These are phyloP conservation scores for Neoitamus cyanurus DNA, from an alignment of 2,888 invertebrate genomes.

Conservation along the genomic window DNA sequence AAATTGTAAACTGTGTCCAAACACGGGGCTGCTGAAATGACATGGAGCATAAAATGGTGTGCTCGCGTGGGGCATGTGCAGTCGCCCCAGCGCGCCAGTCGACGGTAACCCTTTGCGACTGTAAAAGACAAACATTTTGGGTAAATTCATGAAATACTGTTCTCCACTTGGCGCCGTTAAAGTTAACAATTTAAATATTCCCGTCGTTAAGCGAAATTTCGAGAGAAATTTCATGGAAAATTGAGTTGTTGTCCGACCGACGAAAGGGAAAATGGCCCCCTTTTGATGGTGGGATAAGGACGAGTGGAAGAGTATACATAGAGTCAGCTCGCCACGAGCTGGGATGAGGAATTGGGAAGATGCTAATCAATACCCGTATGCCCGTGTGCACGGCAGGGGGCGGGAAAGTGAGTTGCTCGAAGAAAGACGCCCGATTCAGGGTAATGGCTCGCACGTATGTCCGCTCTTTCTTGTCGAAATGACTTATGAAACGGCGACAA, in stretches of 20 bases:
- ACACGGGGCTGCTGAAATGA: neutral
- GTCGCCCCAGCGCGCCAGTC: neutral
- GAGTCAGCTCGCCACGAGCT: neutral
- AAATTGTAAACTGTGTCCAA: neutral
- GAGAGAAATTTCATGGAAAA: constrained; percentile 50
- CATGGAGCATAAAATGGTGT: neutral
- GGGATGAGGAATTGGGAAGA: neutral
- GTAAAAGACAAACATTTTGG: constrained; percentile 26
- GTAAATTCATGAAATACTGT: constrained; percentile 34
- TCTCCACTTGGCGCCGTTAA: constrained; percentile 13
- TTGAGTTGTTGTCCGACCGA: constrained; percentile 51
- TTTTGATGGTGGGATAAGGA: neutral
- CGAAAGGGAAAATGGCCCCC: constrained; percentile 51
- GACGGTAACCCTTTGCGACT: neutral
- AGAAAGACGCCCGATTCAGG: neutral
- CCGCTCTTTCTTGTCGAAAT: neutral
- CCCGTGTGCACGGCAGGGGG: neutral
- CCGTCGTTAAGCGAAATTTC: constrained; percentile 39
- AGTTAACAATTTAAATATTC: constrained; percentile 46
- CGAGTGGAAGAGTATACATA: neutral
- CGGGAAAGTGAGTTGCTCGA: neutral
- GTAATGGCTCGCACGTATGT: neutral
- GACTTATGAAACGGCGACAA: neutral
- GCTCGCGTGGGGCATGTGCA: neutral
- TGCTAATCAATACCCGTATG: neutral